Evolutionary conservation across 2,888 invertebrate genomes (phyloP).

Genomic region (Vanessa cardui): DNA sequence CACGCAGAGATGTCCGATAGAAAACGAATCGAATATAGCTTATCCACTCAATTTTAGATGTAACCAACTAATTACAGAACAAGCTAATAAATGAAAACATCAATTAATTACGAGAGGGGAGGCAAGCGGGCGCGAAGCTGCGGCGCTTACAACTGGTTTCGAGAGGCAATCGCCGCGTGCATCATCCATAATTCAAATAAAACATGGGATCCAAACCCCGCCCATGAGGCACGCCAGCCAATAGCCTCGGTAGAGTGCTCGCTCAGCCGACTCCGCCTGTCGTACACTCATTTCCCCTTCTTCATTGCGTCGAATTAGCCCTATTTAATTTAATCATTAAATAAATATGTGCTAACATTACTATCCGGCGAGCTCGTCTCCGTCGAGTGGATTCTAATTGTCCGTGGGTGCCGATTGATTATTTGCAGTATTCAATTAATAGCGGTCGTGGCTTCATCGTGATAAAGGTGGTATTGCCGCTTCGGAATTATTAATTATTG

Average conservation of each 20-base stretch:
- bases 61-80: slow-evolving; percentile 73
- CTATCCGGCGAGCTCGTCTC: slow-evolving; percentile 56
- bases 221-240: slow-evolving; percentile 77
- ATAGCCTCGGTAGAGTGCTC: slow-evolving; percentile 68
- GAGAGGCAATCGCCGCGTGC: slow-evolving; percentile 67
- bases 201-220: slow-evolving; percentile 80
- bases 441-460: slow-evolving; percentile 65
- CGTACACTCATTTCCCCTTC: slow-evolving; percentile 71
- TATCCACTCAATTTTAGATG: slow-evolving; percentile 71
- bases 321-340: slow-evolving; percentile 54
- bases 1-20: slow-evolving; percentile 46
- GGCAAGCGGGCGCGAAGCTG: slow-evolving; percentile 77
- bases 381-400: slow-evolving; percentile 62
- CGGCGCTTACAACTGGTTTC: slow-evolving; percentile 78
- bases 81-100: slow-evolving; percentile 80
- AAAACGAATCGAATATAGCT: slow-evolving; percentile 64
- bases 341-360: slow-evolving; percentile 70
- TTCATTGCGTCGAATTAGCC: slow-evolving; percentile 71
- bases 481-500: slow-evolving; percentile 37
- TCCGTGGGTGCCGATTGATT: slow-evolving; percentile 68
- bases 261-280: slow-evolving; percentile 73
- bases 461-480: slow-evolving; percentile 42
- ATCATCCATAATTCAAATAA: slow-evolving; percentile 82
- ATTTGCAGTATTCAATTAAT: slow-evolving; percentile 74
- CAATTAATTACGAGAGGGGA: slow-evolving; percentile 80